Evolutionary conservation across 2,797 vertebrate genomes (phyloP).

Genomic region (Apogon hyalosoma): DNA sequence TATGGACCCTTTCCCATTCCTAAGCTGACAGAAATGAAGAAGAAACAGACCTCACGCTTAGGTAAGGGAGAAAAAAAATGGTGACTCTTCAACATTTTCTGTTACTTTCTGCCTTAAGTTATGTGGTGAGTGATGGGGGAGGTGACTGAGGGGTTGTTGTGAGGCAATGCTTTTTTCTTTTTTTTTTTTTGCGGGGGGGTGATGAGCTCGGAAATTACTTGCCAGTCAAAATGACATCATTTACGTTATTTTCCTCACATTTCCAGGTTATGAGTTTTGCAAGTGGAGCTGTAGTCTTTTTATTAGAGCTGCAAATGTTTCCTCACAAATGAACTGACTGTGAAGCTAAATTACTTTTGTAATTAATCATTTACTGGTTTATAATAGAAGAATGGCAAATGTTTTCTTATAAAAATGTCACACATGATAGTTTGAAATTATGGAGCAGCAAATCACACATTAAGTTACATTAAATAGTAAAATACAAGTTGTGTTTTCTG

Average conservation of each 20-base stretch:
- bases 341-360: neutral
- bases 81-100: neutral
- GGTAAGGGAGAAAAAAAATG: constrained; percentile 72
- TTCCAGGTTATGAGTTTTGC: neutral
- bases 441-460: neutral
- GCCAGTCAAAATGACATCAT: constrained; percentile 1
- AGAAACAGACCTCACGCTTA: constrained; percentile 83
- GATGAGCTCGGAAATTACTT: constrained; percentile 4
- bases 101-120: neutral
- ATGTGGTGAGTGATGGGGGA: constrained; percentile 3
- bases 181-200: too few species aligned
- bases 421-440: neutral
- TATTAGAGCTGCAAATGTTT: neutral
- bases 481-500: neutral
- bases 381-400: neutral
- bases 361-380: neutral
- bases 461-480: neutral
- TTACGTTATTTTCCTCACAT: neutral
- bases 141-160: constrained; percentile 6
- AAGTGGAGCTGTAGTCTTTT: neutral
- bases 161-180: neutral
- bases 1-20: constrained; percentile 89
- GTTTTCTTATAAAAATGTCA: constrained; percentile 8
- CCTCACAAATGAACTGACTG: neutral
- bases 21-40: constrained; percentile 87